A percentile compares a stretch with the other conserved stretches of the same genome.
Conservation (phyloP, 2,113 vertebrate species). For the Oreotrochilus melanogaster region DNA sequence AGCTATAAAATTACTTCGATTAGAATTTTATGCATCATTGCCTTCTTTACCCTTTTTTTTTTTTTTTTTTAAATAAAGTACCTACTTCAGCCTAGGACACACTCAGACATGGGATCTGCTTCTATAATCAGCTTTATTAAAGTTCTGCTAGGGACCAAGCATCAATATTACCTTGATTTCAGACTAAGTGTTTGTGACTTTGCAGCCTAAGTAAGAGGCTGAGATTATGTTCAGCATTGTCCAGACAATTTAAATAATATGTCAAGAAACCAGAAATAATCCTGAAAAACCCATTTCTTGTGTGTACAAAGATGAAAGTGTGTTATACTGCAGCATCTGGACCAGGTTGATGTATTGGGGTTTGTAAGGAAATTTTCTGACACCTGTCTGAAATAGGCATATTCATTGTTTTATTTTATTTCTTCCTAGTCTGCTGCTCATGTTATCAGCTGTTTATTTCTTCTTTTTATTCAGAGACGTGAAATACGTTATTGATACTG, state of each 20-base stretch:
- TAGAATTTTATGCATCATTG: not conserved
- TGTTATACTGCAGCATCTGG: not conserved
- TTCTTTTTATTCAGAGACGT: not conserved
- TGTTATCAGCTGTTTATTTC: not conserved
- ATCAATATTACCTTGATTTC: not conserved
- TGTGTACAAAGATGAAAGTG: not conserved
- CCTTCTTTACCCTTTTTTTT: too few relatives aligned
- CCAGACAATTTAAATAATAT: not conserved
- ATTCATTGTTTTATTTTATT: not conserved
- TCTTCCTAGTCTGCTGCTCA: not conserved
- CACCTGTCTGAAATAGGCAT: not conserved
- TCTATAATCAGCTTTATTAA: not conserved
- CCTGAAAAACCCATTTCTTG: not conserved
- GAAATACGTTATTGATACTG: accelerated
- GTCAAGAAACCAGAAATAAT: not conserved
- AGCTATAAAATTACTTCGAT: not conserved
- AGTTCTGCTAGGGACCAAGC: not conserved
- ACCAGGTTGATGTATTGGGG: not conserved
- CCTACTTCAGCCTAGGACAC: not conserved
- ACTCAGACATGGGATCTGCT: not conserved
- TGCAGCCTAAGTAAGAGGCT: accelerated
- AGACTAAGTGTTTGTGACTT: not conserved
- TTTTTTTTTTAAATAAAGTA: too few relatives aligned
- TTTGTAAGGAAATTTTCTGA: not conserved
- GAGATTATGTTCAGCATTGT: not conserved